These are phyloP conservation scores for Beroe ovata DNA, from an alignment of 37 sponge, comb jelly and placozoan genomes.

Conservation along the genomic window DNA sequence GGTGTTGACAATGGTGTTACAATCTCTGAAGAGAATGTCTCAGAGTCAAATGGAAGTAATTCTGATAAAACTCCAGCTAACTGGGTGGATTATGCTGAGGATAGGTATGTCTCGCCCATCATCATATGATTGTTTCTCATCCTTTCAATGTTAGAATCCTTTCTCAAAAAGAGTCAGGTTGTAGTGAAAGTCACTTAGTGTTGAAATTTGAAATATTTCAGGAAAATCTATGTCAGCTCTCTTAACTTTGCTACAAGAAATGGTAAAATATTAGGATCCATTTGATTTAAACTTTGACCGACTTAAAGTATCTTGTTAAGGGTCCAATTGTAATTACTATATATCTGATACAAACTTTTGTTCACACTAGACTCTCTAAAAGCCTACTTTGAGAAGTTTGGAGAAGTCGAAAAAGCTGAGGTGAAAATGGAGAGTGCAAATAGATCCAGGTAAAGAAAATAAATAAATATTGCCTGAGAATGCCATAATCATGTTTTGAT, in stretches of 20 bases:
- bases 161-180: not conserved
- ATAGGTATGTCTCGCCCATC: conserved; percentile 52
- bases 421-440: conserved; percentile 60
- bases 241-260: conserved; percentile 48
- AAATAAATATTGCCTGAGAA: no score
- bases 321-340: no score
- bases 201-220: conserved; percentile 34
- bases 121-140: not conserved
- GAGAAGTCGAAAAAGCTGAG: conserved; percentile 64
- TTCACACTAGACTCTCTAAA: conserved; percentile 40
- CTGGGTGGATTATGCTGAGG: conserved; percentile 63
- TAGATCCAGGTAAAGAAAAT: conserved; percentile 48
- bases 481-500: no score
- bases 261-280: no score
- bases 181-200: not conserved
- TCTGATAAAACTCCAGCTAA: conserved; percentile 19
- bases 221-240: conserved; percentile 64
- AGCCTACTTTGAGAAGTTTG: conserved; percentile 57
- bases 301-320: no score
- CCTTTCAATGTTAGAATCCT: not conserved
- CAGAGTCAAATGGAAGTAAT: not conserved
- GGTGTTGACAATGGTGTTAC: not conserved
- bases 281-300: no score
- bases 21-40: not conserved
- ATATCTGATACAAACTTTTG: no score